Percentiles rank a stretch among this genome's conserved stretches.
Evolutionary conservation across 35 echinoderm and acorn worm genomes (phyloP).

Genomic region (Ophiothrix spiculata): DNA sequence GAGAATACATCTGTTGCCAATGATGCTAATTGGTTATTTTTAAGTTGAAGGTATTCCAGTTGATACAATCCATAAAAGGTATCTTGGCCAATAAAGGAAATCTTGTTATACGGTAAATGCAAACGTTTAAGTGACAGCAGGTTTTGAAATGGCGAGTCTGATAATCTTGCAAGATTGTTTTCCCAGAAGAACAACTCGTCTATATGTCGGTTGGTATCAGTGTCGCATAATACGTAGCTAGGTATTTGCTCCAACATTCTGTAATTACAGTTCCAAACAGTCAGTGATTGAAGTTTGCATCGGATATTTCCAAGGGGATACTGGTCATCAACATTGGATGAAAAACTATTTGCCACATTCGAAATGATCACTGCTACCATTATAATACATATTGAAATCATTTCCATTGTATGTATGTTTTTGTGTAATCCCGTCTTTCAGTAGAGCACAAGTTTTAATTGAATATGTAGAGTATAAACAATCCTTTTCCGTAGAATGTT

Average conservation of each 20-base stretch:
- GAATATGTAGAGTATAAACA: too few relatives aligned
- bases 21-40: background rate
- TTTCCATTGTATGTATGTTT: too few relatives aligned
- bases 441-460: too few relatives aligned
- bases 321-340: background rate
- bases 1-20: background rate
- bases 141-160: background rate
- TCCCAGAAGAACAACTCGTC: background rate
- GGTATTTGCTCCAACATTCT: background rate
- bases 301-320: background rate
- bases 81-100: background rate
- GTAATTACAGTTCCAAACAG: background rate
- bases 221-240: background rate
- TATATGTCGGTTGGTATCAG: too few relatives aligned
- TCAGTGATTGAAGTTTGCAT: background rate
- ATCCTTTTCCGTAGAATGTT: too few relatives aligned
- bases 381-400: too few relatives aligned
- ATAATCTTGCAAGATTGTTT: background rate
- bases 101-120: background rate
- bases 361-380: too few relatives aligned
- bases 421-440: too few relatives aligned
- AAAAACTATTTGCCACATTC: too few relatives aligned
- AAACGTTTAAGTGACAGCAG: background rate
- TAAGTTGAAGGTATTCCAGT: background rate
- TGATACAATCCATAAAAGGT: background rate